Evolutionary conservation across 2,113 vertebrate species (phyloP), one percentile per base, ranked within the genome.

Genomic region (Chlorocebus sabaeus): DNA sequence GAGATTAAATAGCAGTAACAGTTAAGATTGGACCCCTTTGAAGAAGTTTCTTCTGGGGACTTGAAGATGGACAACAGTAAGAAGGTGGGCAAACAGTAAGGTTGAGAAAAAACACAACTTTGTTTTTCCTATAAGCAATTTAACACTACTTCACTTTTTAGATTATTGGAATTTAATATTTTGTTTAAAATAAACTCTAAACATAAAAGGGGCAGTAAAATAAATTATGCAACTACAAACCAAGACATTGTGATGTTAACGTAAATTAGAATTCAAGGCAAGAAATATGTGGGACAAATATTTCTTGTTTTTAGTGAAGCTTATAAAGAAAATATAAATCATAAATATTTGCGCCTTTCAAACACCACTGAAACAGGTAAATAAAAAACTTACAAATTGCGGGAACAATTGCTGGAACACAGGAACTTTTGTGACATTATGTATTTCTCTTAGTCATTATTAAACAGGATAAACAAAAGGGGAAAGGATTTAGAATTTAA

Each of bases 101-200:
- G 6, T 73, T 87, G 25, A 90, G 25, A 40, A 43, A 50, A 35
- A 14, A 61, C 9, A 76, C 50, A 50, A 32, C 43, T 76, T 48
- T 48, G 30, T 78, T 57, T 55, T 57, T 83, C 2, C 30, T 84
- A 23, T 40, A 82, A 40, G 23, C 3, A 2, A 79, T 83, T 95
- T 72, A 91, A 67, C 18, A 55, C 45, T 73, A 59, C 78, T 89
- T 55, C 88, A 61, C 83, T 84, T 91, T 73, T 68, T 27, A 96
- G 68, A 78, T 93, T 43, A 88, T 93, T 96, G 59, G 27, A 70
- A 55, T 93, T 59, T n/a, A 90, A 76, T 89, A 40, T 48, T 89
- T 90, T 83, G 22, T 80, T 91, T 88, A 79, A 96, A 81, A 93
- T 45, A 79, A 93, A 70, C 23, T 82, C 43, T 52, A 79, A 96